Conservation (phyloP, 1,140 invertebrate genomes). For the Acromyrmex charruanus region DNA sequence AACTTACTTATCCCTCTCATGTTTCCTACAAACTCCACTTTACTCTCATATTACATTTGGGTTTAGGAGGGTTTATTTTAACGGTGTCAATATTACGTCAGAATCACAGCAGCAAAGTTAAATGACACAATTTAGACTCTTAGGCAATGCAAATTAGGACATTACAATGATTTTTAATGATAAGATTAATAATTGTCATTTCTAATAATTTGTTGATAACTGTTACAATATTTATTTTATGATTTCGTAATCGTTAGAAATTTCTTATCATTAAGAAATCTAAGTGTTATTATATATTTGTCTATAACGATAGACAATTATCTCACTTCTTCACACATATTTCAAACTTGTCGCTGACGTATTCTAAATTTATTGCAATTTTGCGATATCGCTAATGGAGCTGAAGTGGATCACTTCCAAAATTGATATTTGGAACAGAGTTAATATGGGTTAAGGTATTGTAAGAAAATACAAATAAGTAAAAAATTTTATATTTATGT, state of each 20-base stretch:
- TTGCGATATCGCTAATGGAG: neutral
- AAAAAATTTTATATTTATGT: neutral
- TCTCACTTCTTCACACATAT: neutral
- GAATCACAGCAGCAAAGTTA: conserved; percentile 5
- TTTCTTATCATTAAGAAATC: neutral
- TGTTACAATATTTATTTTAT: neutral
- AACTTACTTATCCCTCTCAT: conserved; percentile 8
- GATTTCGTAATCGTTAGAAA: neutral
- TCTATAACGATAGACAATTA: neutral
- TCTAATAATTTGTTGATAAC: neutral
- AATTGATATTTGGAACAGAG: conserved; percentile 2
- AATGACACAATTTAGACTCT: neutral
- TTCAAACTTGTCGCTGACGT: neutral
- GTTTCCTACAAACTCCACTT: conserved; percentile 11
- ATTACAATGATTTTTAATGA: conserved; percentile 12
- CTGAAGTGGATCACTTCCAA: neutral
- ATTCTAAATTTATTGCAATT: conserved; percentile 9
- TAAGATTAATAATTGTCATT: neutral
- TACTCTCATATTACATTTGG: conserved; percentile 41
- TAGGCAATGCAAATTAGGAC: neutral
- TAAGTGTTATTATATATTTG: neutral
- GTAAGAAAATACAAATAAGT: neutral
- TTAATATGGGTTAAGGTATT: neutral
- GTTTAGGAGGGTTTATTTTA: conserved; percentile 28
- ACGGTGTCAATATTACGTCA: conserved; percentile 16